These are phyloP conservation scores for Tipula vernalis DNA, from an alignment of 2,888 invertebrate genomes.

Conservation along the genomic window DNA sequence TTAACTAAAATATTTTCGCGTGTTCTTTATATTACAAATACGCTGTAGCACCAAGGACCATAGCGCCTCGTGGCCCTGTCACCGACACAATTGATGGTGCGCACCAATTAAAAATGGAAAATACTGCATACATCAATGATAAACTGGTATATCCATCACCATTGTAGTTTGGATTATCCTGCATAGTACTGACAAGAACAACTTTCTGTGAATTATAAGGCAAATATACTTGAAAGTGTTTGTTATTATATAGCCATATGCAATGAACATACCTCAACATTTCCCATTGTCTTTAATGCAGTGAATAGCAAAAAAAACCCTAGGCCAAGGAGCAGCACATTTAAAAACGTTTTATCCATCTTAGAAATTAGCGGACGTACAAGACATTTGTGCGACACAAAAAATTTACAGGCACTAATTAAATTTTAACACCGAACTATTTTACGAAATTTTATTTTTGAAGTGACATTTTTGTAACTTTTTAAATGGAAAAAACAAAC, in stretches of 20 bases:
- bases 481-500: too few species aligned
- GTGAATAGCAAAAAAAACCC: constrained; percentile 96
- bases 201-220: constrained; percentile 53
- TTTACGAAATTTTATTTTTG: too few species aligned
- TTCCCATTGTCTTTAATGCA: constrained; percentile 94
- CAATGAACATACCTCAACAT: constrained; percentile 75
- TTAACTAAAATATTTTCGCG: too few species aligned
- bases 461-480: too few species aligned
- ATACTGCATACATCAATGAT: constrained; percentile 82
- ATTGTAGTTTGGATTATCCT: constrained; percentile 56
- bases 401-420: too few species aligned
- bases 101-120: constrained; percentile 87
- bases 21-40: constrained; percentile 47
- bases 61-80: constrained; percentile 75
- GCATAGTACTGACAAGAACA: constrained; percentile 65
- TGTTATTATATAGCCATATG: constrained; percentile 22
- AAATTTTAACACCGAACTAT: too few species aligned
- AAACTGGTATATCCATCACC: constrained; percentile 83
- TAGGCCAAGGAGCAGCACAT: constrained; percentile 79
- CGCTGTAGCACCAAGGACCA: constrained; percentile 70
- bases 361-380: too few species aligned
- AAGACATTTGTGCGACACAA: too few species aligned
- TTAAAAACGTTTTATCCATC: constrained; percentile 58
- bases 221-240: background rate
- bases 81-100: constrained; percentile 83